A percentile compares a stretch with the other conserved stretches of the same genome.
Conservation (phyloP, 2,888 invertebrate species). For the Clusia tigrina region DNA sequence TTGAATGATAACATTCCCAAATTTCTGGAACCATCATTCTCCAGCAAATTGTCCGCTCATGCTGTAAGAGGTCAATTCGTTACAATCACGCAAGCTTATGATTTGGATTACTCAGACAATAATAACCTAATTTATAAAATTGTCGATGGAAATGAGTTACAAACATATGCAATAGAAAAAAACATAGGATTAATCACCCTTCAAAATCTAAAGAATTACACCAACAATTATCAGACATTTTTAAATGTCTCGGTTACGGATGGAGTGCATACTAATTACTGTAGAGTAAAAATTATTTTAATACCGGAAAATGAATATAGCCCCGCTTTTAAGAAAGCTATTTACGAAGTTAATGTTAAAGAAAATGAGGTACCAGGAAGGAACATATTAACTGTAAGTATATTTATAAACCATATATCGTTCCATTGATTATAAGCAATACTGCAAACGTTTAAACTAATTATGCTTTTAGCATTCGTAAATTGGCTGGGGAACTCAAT, state of each 20-base stretch:
- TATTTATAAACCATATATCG: no score
- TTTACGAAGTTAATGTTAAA: constrained; percentile 79
- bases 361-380: constrained; percentile 84
- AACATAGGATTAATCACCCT: constrained; percentile 72
- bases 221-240: constrained; percentile 70
- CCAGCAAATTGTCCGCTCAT: constrained; percentile 79
- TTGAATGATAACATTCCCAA: constrained; percentile 91
- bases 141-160: constrained; percentile 80
- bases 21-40: constrained; percentile 83
- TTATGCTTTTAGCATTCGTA: no score
- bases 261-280: constrained; percentile 91
- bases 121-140: constrained; percentile 80
- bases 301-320: constrained; percentile 80
- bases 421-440: not conserved
- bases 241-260: constrained; percentile 95
- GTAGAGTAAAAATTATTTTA: constrained; percentile 80
- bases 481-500: no score
- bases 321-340: constrained; percentile 79
- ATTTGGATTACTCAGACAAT: constrained; percentile 84
- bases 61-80: constrained; percentile 88
- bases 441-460: no score
- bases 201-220: constrained; percentile 78
- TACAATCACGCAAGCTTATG: constrained; percentile 86
- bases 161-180: constrained; percentile 74
- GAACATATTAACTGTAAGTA: constrained; percentile 72